Percentiles rank a stretch among this genome's conserved stretches.
phyloP scores from a whole-genome alignment of 2,888 invertebrate genomes.

The Amphipoea oculea region DNA sequence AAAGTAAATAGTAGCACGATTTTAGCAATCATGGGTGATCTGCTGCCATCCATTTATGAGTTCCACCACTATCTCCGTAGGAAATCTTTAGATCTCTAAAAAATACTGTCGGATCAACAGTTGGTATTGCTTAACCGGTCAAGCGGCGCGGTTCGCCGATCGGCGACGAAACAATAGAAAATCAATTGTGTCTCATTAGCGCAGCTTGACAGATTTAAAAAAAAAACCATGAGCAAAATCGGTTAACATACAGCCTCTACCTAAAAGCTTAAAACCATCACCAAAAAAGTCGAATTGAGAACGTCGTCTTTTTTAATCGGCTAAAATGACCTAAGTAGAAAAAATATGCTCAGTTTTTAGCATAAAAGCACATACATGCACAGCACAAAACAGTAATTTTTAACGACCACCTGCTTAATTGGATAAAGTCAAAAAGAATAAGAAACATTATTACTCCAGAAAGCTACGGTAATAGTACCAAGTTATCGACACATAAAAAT shows the following conservation, averaged over 20 bases:
- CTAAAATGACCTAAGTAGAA: background rate
- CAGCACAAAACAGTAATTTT: background rate
- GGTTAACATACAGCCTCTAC: background rate
- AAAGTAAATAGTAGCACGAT: background rate
- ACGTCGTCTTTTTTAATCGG: background rate
- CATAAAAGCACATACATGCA: background rate
- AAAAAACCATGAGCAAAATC: background rate
- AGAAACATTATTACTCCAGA: background rate
- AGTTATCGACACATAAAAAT: background rate
- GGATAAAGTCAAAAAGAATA: background rate
- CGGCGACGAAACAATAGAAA: too few relatives aligned
- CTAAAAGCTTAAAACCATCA: background rate
- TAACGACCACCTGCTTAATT: background rate
- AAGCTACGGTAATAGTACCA: background rate
- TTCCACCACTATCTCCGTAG: background rate
- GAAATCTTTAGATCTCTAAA: background rate
- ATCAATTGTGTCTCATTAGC: too few relatives aligned
- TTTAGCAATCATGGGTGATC: background rate
- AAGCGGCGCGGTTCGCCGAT: too few relatives aligned
- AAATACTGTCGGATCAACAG: too few relatives aligned
- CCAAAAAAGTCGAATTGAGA: background rate
- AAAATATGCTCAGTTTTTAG: background rate
- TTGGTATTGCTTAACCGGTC: background rate
- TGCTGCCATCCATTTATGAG: too few relatives aligned
- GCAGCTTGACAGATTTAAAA: background rate